These are phyloP conservation scores for Bolborhynchus lineola DNA, from an alignment of 2,113 vertebrate genomes.

Conservation along the genomic window DNA sequence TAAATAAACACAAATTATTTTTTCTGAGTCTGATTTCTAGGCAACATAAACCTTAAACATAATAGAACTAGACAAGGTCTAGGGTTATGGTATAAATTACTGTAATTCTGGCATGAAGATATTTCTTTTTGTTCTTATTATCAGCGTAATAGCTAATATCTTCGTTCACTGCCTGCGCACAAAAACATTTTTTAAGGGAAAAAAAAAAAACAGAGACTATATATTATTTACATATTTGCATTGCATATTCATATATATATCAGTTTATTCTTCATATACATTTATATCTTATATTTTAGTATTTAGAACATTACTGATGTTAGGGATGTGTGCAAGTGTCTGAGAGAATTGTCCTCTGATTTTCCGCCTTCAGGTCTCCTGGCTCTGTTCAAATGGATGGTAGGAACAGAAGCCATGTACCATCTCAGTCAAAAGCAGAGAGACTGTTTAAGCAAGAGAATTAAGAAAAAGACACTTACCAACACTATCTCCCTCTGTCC, in stretches of 20 bases:
- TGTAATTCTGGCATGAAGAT: neutral
- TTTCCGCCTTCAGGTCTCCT: neutral
- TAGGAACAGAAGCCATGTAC: neutral
- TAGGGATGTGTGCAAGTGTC: neutral
- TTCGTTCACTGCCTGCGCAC: neutral
- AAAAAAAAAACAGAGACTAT: accelerated
- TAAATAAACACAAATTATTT: neutral
- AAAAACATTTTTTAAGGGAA: neutral
- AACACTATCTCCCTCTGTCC: neutral
- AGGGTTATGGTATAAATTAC: neutral
- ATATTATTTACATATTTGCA: neutral
- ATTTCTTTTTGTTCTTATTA: neutral
- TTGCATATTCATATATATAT: neutral
- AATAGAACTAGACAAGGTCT: neutral
- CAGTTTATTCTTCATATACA: neutral
- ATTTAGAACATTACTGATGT: neutral
- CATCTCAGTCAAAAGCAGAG: neutral
- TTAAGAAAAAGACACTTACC: neutral
- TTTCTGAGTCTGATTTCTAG: neutral
- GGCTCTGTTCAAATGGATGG: neutral
- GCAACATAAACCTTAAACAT: neutral
- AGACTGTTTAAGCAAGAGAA: neutral
- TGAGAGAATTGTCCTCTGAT: neutral
- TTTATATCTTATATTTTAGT: neutral
- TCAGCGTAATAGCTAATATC: neutral